Evolutionary conservation across 2,888 invertebrate species (phyloP).

Genomic region (Aquatica leii): DNA sequence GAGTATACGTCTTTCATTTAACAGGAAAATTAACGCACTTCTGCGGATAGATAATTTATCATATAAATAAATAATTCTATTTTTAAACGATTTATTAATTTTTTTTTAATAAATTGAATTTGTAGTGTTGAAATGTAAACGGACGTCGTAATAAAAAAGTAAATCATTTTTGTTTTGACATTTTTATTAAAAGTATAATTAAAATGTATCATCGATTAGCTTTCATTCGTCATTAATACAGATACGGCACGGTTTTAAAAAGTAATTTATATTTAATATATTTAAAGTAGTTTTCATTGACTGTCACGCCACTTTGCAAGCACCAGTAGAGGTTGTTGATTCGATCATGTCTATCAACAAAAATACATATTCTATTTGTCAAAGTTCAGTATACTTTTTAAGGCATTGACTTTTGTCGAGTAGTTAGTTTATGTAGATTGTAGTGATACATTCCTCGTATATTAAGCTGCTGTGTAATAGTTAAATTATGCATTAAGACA

Average conservation of each 20-base stretch:
- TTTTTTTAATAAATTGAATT: too few species aligned
- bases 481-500: not conserved
- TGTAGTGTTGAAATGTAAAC: too few species aligned
- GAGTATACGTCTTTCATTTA: too few species aligned
- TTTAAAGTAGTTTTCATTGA: not conserved
- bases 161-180: too few species aligned
- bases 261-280: not conserved
- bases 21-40: too few species aligned
- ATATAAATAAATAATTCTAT: too few species aligned
- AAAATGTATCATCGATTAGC: too few species aligned
- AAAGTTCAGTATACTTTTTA: constrained; percentile 28
- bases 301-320: not conserved
- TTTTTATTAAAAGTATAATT: too few species aligned
- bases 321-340: constrained; percentile 16
- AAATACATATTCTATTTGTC: constrained; percentile 27
- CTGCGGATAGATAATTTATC: too few species aligned
- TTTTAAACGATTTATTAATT: too few species aligned
- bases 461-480: constrained; percentile 1
- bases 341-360: constrained; percentile 18
- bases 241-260: not conserved
- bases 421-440: not conserved
- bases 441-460: constrained; percentile 19
- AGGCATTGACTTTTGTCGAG: constrained; percentile 33
- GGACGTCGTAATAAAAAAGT: too few species aligned
- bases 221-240: not conserved